phyloP scores from a whole-genome alignment of 2,888 invertebrate species.

The Elysia crispata region DNA sequence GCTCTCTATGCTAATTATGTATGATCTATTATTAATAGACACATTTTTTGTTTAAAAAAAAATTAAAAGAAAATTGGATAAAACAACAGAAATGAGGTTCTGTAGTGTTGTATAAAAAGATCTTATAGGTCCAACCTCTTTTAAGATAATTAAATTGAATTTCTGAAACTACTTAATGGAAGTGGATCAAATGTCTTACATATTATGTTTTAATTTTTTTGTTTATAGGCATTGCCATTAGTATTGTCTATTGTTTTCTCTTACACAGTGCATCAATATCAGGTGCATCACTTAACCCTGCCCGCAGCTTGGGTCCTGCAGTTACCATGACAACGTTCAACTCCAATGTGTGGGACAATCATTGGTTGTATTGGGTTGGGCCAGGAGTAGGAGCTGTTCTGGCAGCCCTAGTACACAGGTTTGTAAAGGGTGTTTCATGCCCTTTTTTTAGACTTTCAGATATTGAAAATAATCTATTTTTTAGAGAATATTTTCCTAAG shows the following conservation, averaged over 20 bases:
- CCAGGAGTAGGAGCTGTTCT: conserved; percentile 72
- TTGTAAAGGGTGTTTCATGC: conserved; percentile 71
- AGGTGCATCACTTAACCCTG: conserved; percentile 78
- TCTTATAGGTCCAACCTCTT: too few species aligned
- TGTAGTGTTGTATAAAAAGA: too few species aligned
- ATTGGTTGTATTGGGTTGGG: conserved; percentile 76
- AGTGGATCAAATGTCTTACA: too few species aligned
- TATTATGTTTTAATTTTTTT: neutral
- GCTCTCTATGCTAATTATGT: too few species aligned
- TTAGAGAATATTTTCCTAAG: too few species aligned
- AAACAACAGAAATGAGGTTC: too few species aligned
- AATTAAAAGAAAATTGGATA: too few species aligned
- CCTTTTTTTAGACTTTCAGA: conserved; percentile 73
- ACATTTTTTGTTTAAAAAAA: too few species aligned
- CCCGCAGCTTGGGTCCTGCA: conserved; percentile 77
- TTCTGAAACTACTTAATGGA: too few species aligned
- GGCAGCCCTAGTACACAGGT: conserved; percentile 72
- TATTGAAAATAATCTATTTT: too few species aligned
- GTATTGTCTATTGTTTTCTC: neutral
- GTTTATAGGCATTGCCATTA: neutral
- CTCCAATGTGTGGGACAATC: conserved; percentile 56
- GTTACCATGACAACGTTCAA: conserved; percentile 57
- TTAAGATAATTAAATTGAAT: too few species aligned
- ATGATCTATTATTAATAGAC: too few species aligned
- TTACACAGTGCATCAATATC: conserved; percentile 69